phyloP scores from a whole-genome alignment of 2,888 invertebrate species.

The Trichogramma evanescens region DNA sequence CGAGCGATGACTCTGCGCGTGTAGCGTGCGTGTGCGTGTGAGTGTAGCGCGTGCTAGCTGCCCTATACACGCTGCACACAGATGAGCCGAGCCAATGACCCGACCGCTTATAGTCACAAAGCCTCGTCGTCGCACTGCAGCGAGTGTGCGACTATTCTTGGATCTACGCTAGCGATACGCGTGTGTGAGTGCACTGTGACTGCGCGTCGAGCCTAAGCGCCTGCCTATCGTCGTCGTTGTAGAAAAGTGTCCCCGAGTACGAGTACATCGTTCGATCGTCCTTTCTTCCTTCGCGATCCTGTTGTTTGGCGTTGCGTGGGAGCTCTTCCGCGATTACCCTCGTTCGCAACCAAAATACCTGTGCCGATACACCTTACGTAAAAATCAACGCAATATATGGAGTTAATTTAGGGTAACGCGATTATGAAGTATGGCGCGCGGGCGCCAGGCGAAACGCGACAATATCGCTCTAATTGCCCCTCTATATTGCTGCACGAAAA shows the following conservation, averaged over 20 bases:
- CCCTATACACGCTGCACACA: conserved; percentile 31
- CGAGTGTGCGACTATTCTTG: conserved; percentile 10
- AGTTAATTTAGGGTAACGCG: conserved; percentile 30
- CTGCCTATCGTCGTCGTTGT: not conserved
- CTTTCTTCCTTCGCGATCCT: conserved; percentile 6
- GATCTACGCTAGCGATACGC: not conserved
- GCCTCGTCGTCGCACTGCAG: conserved; percentile 25
- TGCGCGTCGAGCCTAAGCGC: not conserved
- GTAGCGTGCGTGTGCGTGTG: too few relatives aligned
- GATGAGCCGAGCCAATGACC: conserved; percentile 46
- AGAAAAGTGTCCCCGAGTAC: not conserved
- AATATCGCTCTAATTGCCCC: conserved; percentile 13
- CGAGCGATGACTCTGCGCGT: too few relatives aligned
- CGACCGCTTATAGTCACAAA: conserved; percentile 44
- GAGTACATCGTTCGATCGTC: not conserved
- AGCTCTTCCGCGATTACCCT: conserved; percentile 23
- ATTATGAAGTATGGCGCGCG: conserved; percentile 41
- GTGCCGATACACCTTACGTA: too few relatives aligned
- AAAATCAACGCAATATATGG: too few relatives aligned
- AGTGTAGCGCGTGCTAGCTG: too few relatives aligned
- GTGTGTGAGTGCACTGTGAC: not conserved
- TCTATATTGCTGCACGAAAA: too few relatives aligned
- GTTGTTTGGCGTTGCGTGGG: not conserved
- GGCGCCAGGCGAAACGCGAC: conserved; percentile 38
- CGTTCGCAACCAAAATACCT: too few relatives aligned